These are phyloP conservation scores for Ladona fulva DNA, from an alignment of 1,140 invertebrate genomes.

Conservation along the genomic window DNA sequence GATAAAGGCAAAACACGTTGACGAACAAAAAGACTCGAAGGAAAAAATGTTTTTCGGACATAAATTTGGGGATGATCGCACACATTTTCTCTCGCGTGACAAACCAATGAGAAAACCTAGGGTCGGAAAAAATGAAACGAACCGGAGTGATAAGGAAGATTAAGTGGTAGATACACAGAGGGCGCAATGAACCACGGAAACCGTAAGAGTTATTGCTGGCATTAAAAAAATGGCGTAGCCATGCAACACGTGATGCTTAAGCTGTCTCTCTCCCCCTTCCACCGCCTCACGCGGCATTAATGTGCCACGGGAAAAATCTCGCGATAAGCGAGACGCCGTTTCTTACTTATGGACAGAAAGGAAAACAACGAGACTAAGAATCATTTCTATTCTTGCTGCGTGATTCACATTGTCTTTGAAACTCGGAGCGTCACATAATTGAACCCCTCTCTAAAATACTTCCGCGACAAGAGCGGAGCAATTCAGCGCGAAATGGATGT, in stretches of 20 bases:
- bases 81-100: not conserved
- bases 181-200: constrained; percentile 6
- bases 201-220: not conserved
- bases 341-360: no score
- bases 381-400: no score
- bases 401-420: no score
- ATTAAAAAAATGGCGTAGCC: constrained; percentile 6
- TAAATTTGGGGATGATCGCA: not conserved
- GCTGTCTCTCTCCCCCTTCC: not conserved
- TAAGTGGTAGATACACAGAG: not conserved
- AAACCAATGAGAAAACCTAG: not conserved
- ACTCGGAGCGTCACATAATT: no score
- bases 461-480: no score
- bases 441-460: no score
- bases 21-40: not conserved
- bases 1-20: not conserved
- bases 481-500: no score
- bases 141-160: not conserved
- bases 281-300: not conserved
- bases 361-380: no score
- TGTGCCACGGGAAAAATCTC: not conserved
- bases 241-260: not conserved
- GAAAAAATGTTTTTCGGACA: not conserved
- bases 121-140: not conserved
- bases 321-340: no score